Evolutionary conservation across 2,888 invertebrate genomes (phyloP), one percentile per base, ranked within the genome.

Genomic region (Ommatoiulus sabulosus): DNA sequence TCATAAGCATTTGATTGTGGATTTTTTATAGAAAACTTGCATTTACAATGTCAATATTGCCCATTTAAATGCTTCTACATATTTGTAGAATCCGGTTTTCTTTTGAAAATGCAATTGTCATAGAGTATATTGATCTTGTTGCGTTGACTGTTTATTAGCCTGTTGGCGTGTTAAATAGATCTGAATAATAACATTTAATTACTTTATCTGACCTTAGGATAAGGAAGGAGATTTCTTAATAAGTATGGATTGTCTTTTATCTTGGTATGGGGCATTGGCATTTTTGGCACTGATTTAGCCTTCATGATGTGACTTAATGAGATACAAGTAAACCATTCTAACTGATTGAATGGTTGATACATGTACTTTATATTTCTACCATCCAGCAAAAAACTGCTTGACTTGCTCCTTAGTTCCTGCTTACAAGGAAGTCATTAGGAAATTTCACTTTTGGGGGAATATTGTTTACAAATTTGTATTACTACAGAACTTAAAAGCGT

Each of bases 141-240:
- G 72, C 24, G 72, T n/a, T 72, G 24, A 24, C 72, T 72, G 24
- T 72, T 72, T 24, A 72, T 8, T 24, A 24, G 24, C 72, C 72
- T 24, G 24, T 72, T 72, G 72, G 24, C 6, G 10, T 20, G 24
- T 72, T 20, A n/a, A 72, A 8, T 72, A 24, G 72, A 72, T 24
- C 72, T 72, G 72, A 72, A 72, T 72, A 72, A 72, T 72, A n/a
- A 10, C 72, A 72, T 10, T 72, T 72, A 72, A 72, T 72, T 72
- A 72, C 24, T 24, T 72, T 24, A n/a, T 6, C 1, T 72, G 72
- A 72, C 72, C 72, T 72, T 72, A 24, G 72, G 24, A 72, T 72
- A 24, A 72, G 72, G 72, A 72, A 72, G 63, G 72, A 24, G 24
- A n/a, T 72, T 72, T 20, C 5, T 72, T 8, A 24, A 72, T 72